Base-by-base conservation (phyloP, 2,888 invertebrate species). In the Eilema depressum region DNA sequence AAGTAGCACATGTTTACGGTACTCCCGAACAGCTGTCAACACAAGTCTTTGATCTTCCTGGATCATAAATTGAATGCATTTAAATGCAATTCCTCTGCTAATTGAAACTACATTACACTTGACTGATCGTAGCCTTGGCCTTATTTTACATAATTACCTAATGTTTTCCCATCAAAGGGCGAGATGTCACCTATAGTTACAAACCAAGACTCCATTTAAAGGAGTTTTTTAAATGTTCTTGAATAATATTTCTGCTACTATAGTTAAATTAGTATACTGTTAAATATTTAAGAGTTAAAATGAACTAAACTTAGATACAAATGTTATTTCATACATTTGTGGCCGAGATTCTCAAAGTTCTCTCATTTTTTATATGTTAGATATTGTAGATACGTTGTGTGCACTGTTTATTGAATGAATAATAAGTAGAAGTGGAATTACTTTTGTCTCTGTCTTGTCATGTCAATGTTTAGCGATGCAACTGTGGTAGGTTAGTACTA, bases 21-120 rank as follows among this genome's bases (percentile, higher is more conserved):
- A 70, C 69, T 70, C 76, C 80, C 77, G 73, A 79, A 76, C 80
- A 77, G 82, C 86, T 86, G 86, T 89, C 88, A 84, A 85, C 85
- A 84, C 81, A 85, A 75, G 63, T 70, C 77, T 77, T 76, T 76
- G 78, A 79, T 76, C 80, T 78, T 75, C 20, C 56, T 66, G 75
- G 79, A 74, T 75, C 67, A 71, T 72, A 66, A 8, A 73, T 73
- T 72, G 70, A 63, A 74, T 82, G 83, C 77, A 76, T 79, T 76
- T 71, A 67, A 73, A 68, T 78, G 73, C 75, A 75, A 70, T 71
- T 41, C 63, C 63, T 65, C 37, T 63, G 64, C 65, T 69, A 74
- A 75, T 72, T 69, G 20, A 73, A 75, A 74, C 74, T 73, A 74
- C 67, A 68, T 66, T 68, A 57, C 8, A 62, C 77, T 70, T 63